Evolutionary conservation across 2,888 invertebrate species (phyloP), one percentile per base, ranked within the genome.

Genomic region (Scotopteryx bipunctaria): DNA sequence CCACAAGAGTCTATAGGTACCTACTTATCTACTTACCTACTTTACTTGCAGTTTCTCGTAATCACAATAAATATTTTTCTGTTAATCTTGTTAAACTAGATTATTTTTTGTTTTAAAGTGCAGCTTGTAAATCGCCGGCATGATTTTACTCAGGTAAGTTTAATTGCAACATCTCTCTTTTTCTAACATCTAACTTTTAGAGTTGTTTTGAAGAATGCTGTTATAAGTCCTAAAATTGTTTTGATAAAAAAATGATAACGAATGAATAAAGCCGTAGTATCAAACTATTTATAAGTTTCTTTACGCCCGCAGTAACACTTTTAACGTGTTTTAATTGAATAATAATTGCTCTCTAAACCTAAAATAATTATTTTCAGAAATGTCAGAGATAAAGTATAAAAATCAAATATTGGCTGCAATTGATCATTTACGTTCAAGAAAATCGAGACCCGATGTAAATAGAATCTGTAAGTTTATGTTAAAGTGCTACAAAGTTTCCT

Each of bases 371-470:
- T 63, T 83, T 87, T 55, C 80, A 90, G 90, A 85, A 81, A 91
- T 92, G 86, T 87, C 91, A 82, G 91, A 92, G 81, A 92, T 93
- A 78, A 92, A 91, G 83, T 92, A 94, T 89, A 93, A 94, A 83
- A 93, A 94, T 69, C 92, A 93, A 77, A 95, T 96, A 79, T 91
- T 96, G 71, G 95, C 95, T 78, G 95, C 96, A 70, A 96, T 97
- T 78, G 96, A 96, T 89, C 95, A 95, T 81, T 90, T 96, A 76
- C 93, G 96, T 64, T 92, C 94, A 55, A 92, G 96, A 68, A 97
- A 97, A 91, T 95, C 96, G 46, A 93, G 97, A 50, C 96, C 96
- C 41, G 96, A 96, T 80, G 92, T 95, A 59, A 94, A 95, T 76
- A 92, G 96, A 67, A 96, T 97, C 76, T 95, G 95, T 85, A 95